Base-by-base conservation (phyloP, 2,888 invertebrate genomes). In the Epicampocera succincta region DNA sequence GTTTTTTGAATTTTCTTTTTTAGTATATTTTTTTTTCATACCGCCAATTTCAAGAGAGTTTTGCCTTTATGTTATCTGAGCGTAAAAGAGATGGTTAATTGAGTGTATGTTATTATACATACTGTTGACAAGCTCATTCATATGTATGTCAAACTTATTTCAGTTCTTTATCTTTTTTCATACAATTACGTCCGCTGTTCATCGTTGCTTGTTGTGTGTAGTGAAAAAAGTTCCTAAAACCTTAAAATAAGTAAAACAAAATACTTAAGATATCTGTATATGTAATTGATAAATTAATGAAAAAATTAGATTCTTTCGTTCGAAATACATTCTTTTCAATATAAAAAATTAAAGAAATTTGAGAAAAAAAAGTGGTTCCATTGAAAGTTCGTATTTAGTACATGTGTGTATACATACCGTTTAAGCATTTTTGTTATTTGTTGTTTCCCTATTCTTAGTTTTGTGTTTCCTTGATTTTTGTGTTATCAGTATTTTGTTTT, bases 151-250 rank as follows among this genome's bases (percentile, higher is more conserved):
- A 68, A 80, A 29, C 9, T 48, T 65, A 42, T 68, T 63, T 66
- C 2, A 25, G 21, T 13, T 66, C 29, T 60, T 65, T 60, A 68
- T 56, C 38, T 68, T 42, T 58, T 50, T 48, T 25, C 75, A 50
- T 76, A 77, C 68, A 52, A 78, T 79, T 80, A 83, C 77, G 84
- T 84, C 80, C 80, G 81, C 80, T 75, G 72, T 75, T 83, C 78
- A 75, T 79, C 80, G 68, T 80, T 63, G 75, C 50, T n/a, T 21
- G 72, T 25, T 72, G 73, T 82, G 50, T 54, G 15, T 13, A 76
- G 74, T 82, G 68, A 72, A 76, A 71, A 68, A 60, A 77, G 58
- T 46, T n/a, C 15, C 56, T 25, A 73, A 73, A 69, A 54, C 46
- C 29, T 60, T 12, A 46, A 4, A 33, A 33, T 4, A 52, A 69